Percentiles rank a stretch among this genome's conserved stretches.
Conservation (phyloP, 2,113 vertebrate genomes). For the Burhinus bistriatus region DNA sequence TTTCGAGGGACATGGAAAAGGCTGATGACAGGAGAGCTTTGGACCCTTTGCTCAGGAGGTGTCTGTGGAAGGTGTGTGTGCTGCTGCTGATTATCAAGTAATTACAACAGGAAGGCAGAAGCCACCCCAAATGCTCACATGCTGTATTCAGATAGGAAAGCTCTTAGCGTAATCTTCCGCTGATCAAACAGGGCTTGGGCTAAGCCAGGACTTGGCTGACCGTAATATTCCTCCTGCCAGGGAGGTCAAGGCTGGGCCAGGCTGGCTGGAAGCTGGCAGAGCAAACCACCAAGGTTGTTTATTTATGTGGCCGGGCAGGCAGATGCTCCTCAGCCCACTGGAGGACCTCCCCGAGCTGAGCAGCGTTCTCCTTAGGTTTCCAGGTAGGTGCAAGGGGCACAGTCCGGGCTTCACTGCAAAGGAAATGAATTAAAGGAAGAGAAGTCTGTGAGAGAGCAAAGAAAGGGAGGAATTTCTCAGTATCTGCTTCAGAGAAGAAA, state of each 20-base stretch:
- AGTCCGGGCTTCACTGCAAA: neutral
- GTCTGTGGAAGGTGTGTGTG: neutral
- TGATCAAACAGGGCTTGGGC: slow-evolving; percentile 15
- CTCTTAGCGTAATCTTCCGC: neutral
- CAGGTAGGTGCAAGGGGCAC: neutral
- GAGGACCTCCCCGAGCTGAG: neutral
- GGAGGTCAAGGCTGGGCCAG: neutral
- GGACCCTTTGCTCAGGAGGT: neutral
- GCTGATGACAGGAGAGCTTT: neutral
- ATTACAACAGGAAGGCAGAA: slow-evolving; percentile 9
- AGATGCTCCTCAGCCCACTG: neutral
- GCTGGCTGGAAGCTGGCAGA: neutral
- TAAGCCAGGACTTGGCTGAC: slow-evolving; percentile 7
- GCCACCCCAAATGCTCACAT: neutral
- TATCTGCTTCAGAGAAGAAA: neutral
- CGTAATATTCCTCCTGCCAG: neutral
- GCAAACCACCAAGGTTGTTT: neutral
- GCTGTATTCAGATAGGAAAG: slow-evolving; percentile 5
- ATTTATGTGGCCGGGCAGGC: neutral
- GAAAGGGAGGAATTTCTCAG: neutral
- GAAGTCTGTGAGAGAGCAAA: neutral
- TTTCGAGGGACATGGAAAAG: neutral
- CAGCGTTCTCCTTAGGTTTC: neutral
- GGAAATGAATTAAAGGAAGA: neutral
- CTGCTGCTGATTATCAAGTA: neutral